Evolutionary conservation across 2,797 vertebrate species (phyloP).

Genomic region (Eulemur mongoz): DNA sequence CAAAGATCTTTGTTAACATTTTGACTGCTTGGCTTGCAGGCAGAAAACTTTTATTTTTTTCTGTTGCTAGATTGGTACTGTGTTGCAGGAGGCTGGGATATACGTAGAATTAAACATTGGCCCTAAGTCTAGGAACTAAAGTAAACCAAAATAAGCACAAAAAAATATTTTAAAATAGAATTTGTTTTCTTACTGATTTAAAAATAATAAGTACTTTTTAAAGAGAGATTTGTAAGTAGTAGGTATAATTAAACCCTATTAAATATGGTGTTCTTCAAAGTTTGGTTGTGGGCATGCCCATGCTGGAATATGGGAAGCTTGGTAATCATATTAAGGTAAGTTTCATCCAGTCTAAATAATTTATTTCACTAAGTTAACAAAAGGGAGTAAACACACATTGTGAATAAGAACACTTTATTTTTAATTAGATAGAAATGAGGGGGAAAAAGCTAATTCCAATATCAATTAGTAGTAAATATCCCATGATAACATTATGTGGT

Average conservation of each 20-base stretch:
- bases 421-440: neutral
- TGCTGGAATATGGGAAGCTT: neutral
- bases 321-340: neutral
- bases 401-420: neutral
- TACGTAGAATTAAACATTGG: neutral
- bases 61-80: neutral
- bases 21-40: slow-evolving; percentile 48
- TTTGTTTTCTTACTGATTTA: neutral
- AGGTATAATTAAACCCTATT: neutral
- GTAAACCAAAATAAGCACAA: neutral
- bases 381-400: neutral
- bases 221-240: neutral
- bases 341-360: neutral
- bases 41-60: slow-evolving; percentile 17
- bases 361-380: neutral
- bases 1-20: slow-evolving; percentile 54
- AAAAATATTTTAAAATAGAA: neutral
- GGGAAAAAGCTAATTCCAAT: neutral
- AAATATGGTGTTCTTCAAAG: neutral
- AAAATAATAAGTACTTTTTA: neutral
- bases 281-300: neutral
- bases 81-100: neutral
- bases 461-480: neutral
- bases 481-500: neutral
- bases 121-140: neutral